phyloP scores from a whole-genome alignment of 1,140 invertebrate genomes.

The Microplitis mediator region DNA sequence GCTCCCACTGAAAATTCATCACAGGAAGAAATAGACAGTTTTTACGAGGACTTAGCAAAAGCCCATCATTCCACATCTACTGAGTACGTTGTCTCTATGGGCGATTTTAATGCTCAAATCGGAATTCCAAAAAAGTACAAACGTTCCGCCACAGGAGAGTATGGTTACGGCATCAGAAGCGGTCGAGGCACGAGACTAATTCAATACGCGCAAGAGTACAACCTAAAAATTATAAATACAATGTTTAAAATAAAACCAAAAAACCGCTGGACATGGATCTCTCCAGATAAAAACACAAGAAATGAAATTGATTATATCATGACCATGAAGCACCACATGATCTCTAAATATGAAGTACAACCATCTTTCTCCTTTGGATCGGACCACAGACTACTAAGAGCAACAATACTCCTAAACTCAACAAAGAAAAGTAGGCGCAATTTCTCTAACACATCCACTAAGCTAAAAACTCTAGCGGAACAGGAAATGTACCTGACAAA shows the following conservation, averaged over 20 bases:
- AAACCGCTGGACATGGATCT: not conserved
- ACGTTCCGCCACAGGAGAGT: not conserved
- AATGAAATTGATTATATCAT: conserved; percentile 1
- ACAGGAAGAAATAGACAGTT: not conserved
- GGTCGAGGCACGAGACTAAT: not conserved
- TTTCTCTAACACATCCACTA: no score
- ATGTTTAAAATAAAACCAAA: not conserved
- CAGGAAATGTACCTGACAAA: no score
- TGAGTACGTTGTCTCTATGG: not conserved
- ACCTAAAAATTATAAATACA: not conserved
- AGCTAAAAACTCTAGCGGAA: no score
- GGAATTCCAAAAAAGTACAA: not conserved
- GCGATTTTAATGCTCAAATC: not conserved
- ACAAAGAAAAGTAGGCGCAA: no score
- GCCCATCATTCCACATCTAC: not conserved
- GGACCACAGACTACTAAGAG: not conserved
- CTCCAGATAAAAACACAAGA: not conserved
- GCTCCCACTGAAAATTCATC: no score
- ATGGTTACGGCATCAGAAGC: not conserved
- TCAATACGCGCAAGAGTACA: not conserved
- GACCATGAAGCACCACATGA: not conserved
- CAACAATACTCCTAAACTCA: no score
- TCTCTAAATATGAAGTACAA: not conserved
- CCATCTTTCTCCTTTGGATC: not conserved
- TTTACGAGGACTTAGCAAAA: not conserved